Percentiles rank a stretch among this genome's conserved stretches.
Evolutionary conservation across 2,888 invertebrate genomes (phyloP).

Genomic region (Megamerina dolium): DNA sequence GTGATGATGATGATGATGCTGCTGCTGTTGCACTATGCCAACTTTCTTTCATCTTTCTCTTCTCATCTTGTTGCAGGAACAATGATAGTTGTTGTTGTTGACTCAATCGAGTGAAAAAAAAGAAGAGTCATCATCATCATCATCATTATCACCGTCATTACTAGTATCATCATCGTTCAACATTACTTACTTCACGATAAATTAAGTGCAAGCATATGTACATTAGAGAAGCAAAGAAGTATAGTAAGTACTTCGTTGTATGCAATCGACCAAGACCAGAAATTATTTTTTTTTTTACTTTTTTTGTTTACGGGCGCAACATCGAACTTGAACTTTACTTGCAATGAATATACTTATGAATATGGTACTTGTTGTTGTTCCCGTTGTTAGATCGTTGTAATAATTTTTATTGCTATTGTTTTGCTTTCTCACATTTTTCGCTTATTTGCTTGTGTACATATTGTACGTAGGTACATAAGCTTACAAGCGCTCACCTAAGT

Average conservation of each 20-base stretch:
- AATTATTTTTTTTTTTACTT: not conserved
- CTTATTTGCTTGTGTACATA: too few species aligned
- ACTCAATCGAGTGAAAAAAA: too few species aligned
- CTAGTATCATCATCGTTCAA: too few species aligned
- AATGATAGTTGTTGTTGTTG: too few species aligned
- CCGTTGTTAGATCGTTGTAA: not conserved
- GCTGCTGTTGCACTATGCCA: constrained; percentile 19
- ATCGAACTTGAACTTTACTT: constrained; percentile 34
- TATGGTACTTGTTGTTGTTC: constrained; percentile 1
- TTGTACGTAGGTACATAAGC: too few species aligned
- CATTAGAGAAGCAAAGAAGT: too few species aligned
- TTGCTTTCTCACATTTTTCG: too few species aligned
- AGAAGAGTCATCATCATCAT: too few species aligned
- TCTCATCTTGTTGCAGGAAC: too few species aligned
- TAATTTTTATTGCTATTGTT: not conserved
- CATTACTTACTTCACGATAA: not conserved
- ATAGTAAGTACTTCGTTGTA: not conserved
- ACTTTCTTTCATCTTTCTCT: constrained; percentile 7
- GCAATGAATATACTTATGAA: constrained; percentile 30
- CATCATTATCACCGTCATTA: too few species aligned
- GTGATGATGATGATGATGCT: constrained; percentile 14
- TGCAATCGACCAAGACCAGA: not conserved
- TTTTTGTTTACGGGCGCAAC: not conserved
- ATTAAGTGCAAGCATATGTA: too few species aligned
- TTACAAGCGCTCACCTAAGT: too few species aligned